Evolutionary conservation across 2,113 vertebrate genomes (phyloP).

Genomic region (Lasiurus cinereus): DNA sequence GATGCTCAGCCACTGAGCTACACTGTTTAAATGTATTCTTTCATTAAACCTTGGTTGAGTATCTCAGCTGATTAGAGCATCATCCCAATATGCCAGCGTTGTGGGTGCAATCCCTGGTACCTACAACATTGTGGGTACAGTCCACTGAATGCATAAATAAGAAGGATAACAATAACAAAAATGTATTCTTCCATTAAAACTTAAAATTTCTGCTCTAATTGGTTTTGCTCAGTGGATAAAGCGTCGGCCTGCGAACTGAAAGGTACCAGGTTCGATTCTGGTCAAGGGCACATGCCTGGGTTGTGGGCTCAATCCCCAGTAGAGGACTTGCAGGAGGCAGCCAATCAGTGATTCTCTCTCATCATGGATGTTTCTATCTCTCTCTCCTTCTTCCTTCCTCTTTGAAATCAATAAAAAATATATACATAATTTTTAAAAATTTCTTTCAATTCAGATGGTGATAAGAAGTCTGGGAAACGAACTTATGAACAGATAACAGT

Average conservation of each 20-base stretch:
- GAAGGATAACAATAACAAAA: background rate
- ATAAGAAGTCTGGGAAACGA: constrained; percentile 95
- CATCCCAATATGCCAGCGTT: background rate
- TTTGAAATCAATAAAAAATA: no score
- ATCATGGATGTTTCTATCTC: no score
- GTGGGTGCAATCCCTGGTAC: background rate
- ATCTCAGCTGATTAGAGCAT: background rate
- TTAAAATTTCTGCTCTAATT: background rate
- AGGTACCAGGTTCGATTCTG: no score
- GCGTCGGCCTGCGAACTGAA: no score
- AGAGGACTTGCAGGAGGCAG: no score
- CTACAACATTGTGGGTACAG: background rate
- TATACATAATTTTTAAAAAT: no score
- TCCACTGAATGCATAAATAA: background rate
- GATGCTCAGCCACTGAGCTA: no score
- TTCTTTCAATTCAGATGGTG: constrained; percentile 87
- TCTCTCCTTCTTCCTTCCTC: no score
- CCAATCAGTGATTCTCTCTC: no score
- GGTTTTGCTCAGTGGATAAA: no score
- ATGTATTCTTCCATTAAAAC: constrained; percentile 66
- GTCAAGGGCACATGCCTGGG: no score
- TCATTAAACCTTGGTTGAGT: constrained; percentile 18
- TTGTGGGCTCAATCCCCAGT: no score
- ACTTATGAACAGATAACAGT: constrained; percentile 95
- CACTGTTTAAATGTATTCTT: constrained; percentile 32